A percentile compares a stretch with the other conserved stretches of the same genome.
Evolutionary conservation across 1,140 invertebrate genomes (phyloP).

Genomic region (Polypedilum pembai): DNA sequence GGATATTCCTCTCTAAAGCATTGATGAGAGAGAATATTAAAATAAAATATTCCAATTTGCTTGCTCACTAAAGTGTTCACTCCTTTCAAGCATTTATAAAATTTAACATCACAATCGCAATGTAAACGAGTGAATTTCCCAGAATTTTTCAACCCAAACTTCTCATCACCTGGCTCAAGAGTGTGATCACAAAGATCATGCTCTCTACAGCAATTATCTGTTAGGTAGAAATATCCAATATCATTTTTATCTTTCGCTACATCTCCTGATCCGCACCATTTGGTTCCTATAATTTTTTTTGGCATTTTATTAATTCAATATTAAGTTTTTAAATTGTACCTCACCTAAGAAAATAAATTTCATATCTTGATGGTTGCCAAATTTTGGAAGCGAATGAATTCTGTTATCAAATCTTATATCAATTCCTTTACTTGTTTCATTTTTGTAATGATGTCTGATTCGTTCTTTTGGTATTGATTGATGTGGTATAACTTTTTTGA

Average conservation of each 20-base stretch:
- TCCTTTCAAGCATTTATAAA: conserved; percentile 51
- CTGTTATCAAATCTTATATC: neutral
- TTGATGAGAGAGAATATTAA: conserved; percentile 51
- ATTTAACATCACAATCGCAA: conserved; percentile 56
- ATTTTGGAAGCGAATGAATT: neutral
- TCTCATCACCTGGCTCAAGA: conserved; percentile 46
- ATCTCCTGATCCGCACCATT: conserved; percentile 61
- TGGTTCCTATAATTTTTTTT: conserved; percentile 43
- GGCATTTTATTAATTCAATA: too few species aligned
- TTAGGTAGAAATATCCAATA: conserved; percentile 52
- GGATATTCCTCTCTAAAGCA: conserved; percentile 57
- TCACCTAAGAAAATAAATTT: conserved; percentile 28
- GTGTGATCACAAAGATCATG: conserved; percentile 60
- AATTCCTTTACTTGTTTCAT: conserved; percentile 21
- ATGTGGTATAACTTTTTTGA: neutral
- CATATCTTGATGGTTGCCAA: conserved; percentile 7
- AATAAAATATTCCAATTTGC: conserved; percentile 54
- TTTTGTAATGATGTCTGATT: neutral
- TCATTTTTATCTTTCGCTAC: conserved; percentile 56
- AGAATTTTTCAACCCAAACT: conserved; percentile 29
- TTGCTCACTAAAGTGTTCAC: conserved; percentile 43
- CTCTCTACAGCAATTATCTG: conserved; percentile 62
- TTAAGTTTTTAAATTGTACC: neutral
- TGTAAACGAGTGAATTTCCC: conserved; percentile 41
- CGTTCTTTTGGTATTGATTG: neutral